A percentile compares a stretch with the other conserved stretches of the same genome.
Conservation (phyloP, 2,113 vertebrate genomes). For the Muntiacus muntjak region DNA sequence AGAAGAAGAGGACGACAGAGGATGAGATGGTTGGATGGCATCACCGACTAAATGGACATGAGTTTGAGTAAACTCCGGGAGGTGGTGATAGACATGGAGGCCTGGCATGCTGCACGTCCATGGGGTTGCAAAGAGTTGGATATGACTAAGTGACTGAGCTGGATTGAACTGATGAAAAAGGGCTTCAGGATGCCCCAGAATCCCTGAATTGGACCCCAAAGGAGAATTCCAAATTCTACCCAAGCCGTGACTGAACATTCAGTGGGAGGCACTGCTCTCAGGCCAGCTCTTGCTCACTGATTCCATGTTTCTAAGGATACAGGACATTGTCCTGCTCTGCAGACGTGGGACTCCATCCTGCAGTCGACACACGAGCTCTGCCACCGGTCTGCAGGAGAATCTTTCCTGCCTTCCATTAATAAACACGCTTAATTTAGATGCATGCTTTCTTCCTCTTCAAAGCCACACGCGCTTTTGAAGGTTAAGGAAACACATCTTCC, state of each 20-base stretch:
- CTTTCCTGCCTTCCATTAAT: neutral
- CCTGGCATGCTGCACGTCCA: neutral
- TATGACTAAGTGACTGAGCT: neutral
- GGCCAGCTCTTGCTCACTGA: neutral
- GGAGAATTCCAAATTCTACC: too few species aligned
- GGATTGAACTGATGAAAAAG: neutral
- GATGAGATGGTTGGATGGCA: neutral
- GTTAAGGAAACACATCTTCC: neutral
- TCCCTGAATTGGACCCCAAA: neutral
- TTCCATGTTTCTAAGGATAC: neutral
- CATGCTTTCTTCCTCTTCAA: neutral
- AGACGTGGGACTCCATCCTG: neutral
- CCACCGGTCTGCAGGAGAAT: fast-evolving
- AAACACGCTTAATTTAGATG: neutral
- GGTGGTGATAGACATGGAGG: neutral
- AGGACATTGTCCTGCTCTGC: fast-evolving
- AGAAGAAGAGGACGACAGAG: neutral
- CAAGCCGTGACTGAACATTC: fast-evolving
- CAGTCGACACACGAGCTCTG: fast-evolving
- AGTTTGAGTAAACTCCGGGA: neutral
- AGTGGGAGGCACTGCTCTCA: fast-evolving
- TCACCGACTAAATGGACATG: neutral
- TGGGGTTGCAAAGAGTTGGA: neutral
- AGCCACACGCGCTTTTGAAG: neutral
- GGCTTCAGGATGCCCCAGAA: neutral